A percentile compares a stretch with the other conserved stretches of the same genome.
phyloP scores from a whole-genome alignment of 2,888 invertebrate species.

The Girardia tigrina region DNA sequence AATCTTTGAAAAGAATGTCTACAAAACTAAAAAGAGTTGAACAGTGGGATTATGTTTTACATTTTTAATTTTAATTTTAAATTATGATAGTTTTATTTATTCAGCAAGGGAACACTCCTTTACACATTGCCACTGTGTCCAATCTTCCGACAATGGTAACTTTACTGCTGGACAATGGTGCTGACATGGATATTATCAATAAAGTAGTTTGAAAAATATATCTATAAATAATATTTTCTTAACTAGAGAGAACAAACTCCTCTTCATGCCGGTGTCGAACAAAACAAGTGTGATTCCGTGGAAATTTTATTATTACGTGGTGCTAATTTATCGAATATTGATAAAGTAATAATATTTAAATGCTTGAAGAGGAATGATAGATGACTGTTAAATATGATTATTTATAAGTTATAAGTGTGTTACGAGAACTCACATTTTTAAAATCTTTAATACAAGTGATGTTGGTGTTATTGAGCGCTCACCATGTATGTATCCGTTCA shows the following conservation, averaged over 20 bases:
- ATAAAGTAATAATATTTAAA: not conserved
- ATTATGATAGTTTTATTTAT: slow-evolving; percentile 35
- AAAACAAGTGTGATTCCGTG: slow-evolving; percentile 60
- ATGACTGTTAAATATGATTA: too few relatives aligned
- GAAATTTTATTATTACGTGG: slow-evolving; percentile 59
- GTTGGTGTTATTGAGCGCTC: too few relatives aligned
- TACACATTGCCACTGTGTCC: slow-evolving; percentile 68
- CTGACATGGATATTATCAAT: slow-evolving; percentile 62
- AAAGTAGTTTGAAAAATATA: slow-evolving; percentile 54
- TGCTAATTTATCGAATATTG: slow-evolving; percentile 50
- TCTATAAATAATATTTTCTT: not conserved
- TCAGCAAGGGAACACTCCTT: slow-evolving; percentile 60
- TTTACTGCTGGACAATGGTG: slow-evolving; percentile 59
- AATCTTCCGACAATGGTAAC: slow-evolving; percentile 64
- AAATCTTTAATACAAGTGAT: too few relatives aligned
- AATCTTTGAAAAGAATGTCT: too few relatives aligned
- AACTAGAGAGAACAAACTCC: slow-evolving; percentile 59
- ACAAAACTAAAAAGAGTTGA: too few relatives aligned
- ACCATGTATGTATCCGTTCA: too few relatives aligned
- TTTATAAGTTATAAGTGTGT: too few relatives aligned
- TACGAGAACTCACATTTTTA: too few relatives aligned
- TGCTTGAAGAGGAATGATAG: too few relatives aligned
- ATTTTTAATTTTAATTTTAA: too few relatives aligned
- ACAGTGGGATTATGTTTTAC: too few relatives aligned
- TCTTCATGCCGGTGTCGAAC: slow-evolving; percentile 63